Evolutionary conservation across 2,888 invertebrate genomes (phyloP).

Genomic region (Alcis repandata): DNA sequence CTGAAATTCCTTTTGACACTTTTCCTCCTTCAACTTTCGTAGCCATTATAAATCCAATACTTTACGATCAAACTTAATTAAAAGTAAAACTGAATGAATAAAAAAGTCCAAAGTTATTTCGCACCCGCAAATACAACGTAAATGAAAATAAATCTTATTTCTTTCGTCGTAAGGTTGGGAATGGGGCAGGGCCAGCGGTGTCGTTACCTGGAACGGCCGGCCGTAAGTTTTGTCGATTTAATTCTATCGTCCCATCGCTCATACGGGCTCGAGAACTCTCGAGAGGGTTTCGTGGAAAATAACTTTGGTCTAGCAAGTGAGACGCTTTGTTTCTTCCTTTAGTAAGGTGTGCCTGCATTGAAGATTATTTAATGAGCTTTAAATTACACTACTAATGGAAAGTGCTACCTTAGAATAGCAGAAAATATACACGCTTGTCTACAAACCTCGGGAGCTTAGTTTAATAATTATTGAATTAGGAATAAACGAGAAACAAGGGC

Average conservation of each 20-base stretch:
- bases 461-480: too few species aligned
- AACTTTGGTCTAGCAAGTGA: neutral
- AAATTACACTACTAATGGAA: too few species aligned
- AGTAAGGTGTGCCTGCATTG: too few species aligned
- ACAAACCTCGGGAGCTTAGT: too few species aligned
- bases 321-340: neutral
- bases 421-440: too few species aligned
- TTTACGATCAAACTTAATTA: conserved; percentile 49
- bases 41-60: conserved; percentile 34
- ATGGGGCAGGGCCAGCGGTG: conserved; percentile 50
- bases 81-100: conserved; percentile 46
- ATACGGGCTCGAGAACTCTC: conserved; percentile 46
- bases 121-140: conserved; percentile 27
- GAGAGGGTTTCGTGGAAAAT: conserved; percentile 2
- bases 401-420: too few species aligned
- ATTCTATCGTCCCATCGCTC: conserved; percentile 64
- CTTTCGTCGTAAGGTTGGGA: conserved; percentile 42
- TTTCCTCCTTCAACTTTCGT: conserved; percentile 19
- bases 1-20: conserved; percentile 19
- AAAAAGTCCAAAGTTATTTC: conserved; percentile 45
- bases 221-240: conserved; percentile 66
- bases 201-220: conserved; percentile 67
- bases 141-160: conserved; percentile 44
- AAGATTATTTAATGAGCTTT: too few species aligned
- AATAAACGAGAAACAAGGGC: too few species aligned